Base-by-base conservation (phyloP, 2,113 vertebrate genomes). In the Puma concolor region DNA sequence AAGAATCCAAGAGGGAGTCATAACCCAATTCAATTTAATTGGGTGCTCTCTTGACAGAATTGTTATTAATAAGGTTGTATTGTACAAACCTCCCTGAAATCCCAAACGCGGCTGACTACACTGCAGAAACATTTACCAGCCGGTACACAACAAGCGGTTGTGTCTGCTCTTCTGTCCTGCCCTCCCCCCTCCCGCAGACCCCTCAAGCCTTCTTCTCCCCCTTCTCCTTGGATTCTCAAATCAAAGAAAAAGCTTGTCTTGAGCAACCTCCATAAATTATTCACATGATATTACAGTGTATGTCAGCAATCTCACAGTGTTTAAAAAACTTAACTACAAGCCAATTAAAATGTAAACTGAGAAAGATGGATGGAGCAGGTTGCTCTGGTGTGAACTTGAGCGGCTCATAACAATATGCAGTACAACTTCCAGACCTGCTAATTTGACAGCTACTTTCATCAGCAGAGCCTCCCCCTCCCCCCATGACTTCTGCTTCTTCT, bases 261-360 rank as follows among this genome's bases (percentile, higher is more conserved):
- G n/a, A 99, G 97, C 97, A 98, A 98, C 97, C 98, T 96, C 98
- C 98, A 99, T 99, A 99, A 99, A 99, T 99, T 99, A 99, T 99
- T 99, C 99, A 99, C 99, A 98, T 96, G 98, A 98, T 99, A 99
- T 99, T 99, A 99, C 99, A 99, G 98, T 98, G 99, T 98, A 98
- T 99, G 98, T 99, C 99, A 99, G 99, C 98, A 99, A 98, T 99
- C 99, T 98, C 96, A 92, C 98, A 98, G 99, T 99, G 99, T 99
- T 99, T 99, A 99, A 99, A 99, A 99, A 99, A 99, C 98, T 98
- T 99, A 99, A 99, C 98, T 99, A 98, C 98, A 98, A 99, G 99
- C 99, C 99, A 99, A 99, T 99, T 99, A 99, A 99, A 99, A 99
- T 99, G 99, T 99, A 99, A 99, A 99, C 99, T 98, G 99, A 99